These are phyloP conservation scores for Notodromas monacha DNA, from an alignment of 2,888 invertebrate genomes.

Conservation along the genomic window DNA sequence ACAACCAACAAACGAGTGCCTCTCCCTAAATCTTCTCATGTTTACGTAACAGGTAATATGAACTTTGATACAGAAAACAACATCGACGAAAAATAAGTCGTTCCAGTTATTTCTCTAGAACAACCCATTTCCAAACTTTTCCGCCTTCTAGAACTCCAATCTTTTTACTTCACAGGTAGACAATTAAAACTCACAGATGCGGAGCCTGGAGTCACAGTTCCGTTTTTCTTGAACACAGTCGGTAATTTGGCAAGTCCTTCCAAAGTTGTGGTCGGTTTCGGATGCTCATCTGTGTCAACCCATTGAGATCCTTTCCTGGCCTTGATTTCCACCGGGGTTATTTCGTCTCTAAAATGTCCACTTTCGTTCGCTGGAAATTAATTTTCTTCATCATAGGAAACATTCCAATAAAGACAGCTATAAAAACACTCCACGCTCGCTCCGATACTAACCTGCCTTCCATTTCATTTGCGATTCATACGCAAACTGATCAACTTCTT, in stretches of 20 bases:
- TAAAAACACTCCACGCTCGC: neutral
- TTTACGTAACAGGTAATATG: too few relatives aligned
- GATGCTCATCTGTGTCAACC: constrained; percentile 67
- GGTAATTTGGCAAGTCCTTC: constrained; percentile 54
- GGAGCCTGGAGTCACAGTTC: constrained; percentile 68
- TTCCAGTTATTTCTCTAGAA: too few relatives aligned
- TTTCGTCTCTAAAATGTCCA: constrained; percentile 63
- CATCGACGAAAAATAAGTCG: too few relatives aligned
- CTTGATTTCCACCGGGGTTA: constrained; percentile 48
- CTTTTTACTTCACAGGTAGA: too few relatives aligned
- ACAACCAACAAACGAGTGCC: too few relatives aligned
- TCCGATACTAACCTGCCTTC: constrained; percentile 31
- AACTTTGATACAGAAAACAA: too few relatives aligned
- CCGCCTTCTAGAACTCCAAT: too few relatives aligned
- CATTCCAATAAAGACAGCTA: constrained; percentile 1
- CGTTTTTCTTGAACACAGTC: constrained; percentile 70
- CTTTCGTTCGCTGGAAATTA: too few relatives aligned
- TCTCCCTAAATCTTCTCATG: too few relatives aligned
- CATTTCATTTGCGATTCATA: constrained; percentile 51
- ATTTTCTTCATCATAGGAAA: constrained; percentile 23
- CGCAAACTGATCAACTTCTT: constrained; percentile 55
- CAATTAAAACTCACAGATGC: constrained; percentile 61
- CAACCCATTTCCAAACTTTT: too few relatives aligned
- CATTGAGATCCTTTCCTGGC: constrained; percentile 36
- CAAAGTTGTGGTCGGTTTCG: constrained; percentile 50